Percentiles rank a stretch among this genome's conserved stretches.
Conservation (phyloP, 2,113 vertebrate species). For the Pelecanus crispus region DNA sequence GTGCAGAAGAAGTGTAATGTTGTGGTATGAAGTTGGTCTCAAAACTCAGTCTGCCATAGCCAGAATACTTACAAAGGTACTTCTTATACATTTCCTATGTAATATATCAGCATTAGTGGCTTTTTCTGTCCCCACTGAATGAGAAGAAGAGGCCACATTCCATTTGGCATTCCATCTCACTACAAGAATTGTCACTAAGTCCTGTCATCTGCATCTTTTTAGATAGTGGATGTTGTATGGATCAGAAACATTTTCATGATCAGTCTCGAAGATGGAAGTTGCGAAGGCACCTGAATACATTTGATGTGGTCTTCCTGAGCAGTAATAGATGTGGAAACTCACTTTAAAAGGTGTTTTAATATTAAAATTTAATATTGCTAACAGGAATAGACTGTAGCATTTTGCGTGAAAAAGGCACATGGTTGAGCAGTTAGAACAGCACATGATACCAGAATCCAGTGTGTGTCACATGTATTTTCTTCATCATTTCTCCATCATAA, state of each 20-base stretch:
- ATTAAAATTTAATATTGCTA: background rate
- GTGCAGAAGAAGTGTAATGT: background rate
- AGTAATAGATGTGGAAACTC: background rate
- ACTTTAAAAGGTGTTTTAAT: background rate
- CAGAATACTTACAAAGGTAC: background rate
- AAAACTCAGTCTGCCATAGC: background rate
- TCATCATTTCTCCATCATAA: background rate
- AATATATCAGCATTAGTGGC: background rate
- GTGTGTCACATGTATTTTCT: background rate
- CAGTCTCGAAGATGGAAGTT: background rate
- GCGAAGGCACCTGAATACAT: background rate
- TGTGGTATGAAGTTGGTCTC: background rate
- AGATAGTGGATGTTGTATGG: background rate
- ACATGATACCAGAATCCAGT: background rate
- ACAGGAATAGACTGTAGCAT: background rate
- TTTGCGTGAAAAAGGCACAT: background rate
- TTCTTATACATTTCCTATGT: background rate
- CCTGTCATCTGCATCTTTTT: background rate
- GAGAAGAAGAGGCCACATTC: background rate
- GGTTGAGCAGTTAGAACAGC: background rate
- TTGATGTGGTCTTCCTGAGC: background rate
- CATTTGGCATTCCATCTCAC: background rate
- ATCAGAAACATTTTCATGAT: background rate
- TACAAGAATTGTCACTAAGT: background rate
- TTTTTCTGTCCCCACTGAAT: background rate